A percentile compares a stretch with the other conserved stretches of the same genome.
Conservation (phyloP, 2,113 vertebrate species). For the Euleptes europaea region DNA sequence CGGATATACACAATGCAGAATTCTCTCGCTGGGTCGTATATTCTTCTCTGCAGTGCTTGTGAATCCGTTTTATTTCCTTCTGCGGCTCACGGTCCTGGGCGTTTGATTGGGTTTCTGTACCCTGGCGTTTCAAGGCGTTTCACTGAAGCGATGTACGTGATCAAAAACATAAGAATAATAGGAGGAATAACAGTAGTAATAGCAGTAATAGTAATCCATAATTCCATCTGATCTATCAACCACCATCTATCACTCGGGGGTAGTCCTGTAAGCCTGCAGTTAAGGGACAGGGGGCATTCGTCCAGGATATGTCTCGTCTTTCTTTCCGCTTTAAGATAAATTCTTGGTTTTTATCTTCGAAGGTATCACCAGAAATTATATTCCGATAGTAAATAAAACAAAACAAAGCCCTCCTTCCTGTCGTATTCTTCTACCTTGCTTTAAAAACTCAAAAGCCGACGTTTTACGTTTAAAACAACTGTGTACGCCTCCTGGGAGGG, state of each 20-base stretch:
- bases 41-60: neutral
- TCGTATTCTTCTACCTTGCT: neutral
- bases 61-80: neutral
- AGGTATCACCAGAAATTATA: neutral
- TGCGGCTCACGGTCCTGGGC: neutral
- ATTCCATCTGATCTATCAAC: neutral
- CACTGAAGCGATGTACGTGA: too few species aligned
- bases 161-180: too few species aligned
- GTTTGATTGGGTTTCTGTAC: neutral
- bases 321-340: neutral
- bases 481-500: too few species aligned
- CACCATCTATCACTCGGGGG: neutral
- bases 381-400: neutral
- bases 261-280: neutral
- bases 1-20: neutral
- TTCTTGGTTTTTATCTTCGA: neutral
- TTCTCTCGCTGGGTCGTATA: neutral
- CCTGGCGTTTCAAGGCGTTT: neutral
- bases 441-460: neutral
- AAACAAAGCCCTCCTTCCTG: accelerated
- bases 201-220: neutral
- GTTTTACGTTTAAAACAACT: too few species aligned
- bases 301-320: neutral
- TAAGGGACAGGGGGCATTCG: neutral
- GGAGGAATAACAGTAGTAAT: too few species aligned